Conservation (phyloP, 2,888 invertebrate genomes). For the Subacronicta megacephala region DNA sequence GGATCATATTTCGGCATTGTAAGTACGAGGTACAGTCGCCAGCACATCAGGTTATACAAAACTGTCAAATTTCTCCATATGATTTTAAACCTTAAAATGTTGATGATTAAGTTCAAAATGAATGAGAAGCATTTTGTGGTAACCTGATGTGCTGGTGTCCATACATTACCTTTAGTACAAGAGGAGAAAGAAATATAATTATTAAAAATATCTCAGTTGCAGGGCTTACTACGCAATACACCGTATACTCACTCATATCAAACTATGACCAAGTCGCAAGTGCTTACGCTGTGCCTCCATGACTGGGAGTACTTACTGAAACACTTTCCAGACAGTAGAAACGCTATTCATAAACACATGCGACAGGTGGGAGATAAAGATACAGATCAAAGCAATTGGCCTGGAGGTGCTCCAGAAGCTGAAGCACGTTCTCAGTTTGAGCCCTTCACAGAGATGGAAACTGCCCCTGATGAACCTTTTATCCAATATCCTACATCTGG, state of each 20-base stretch:
- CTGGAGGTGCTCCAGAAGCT: slow-evolving; percentile 21
- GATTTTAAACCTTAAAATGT: no score
- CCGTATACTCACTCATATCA: slow-evolving; percentile 73
- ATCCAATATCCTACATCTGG: slow-evolving; percentile 1
- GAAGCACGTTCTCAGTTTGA: background rate
- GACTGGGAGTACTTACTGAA: slow-evolving; percentile 76
- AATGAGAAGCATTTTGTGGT: no score
- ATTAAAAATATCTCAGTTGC: slow-evolving; percentile 65
- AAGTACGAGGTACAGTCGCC: slow-evolving; percentile 25
- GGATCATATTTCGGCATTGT: slow-evolving; percentile 77
- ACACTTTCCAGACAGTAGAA: slow-evolving; percentile 73
- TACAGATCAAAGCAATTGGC: slow-evolving; percentile 28
- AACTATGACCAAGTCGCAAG: slow-evolving; percentile 70
- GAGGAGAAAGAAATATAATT: no score
- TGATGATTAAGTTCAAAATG: no score
- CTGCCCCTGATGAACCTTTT: background rate
- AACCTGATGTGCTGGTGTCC: no score
- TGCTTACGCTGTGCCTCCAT: slow-evolving; percentile 70
- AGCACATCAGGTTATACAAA: no score
- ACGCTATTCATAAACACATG: slow-evolving; percentile 63
- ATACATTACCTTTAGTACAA: no score
- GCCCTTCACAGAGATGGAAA: slow-evolving; percentile 6
- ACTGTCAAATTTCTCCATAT: no score
- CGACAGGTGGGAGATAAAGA: slow-evolving; percentile 20
- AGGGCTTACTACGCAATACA: slow-evolving; percentile 69